A percentile compares a stretch with the other conserved stretches of the same genome.
Evolutionary conservation across 2,113 vertebrate species (phyloP).

Genomic region (Bubo blakistoni): DNA sequence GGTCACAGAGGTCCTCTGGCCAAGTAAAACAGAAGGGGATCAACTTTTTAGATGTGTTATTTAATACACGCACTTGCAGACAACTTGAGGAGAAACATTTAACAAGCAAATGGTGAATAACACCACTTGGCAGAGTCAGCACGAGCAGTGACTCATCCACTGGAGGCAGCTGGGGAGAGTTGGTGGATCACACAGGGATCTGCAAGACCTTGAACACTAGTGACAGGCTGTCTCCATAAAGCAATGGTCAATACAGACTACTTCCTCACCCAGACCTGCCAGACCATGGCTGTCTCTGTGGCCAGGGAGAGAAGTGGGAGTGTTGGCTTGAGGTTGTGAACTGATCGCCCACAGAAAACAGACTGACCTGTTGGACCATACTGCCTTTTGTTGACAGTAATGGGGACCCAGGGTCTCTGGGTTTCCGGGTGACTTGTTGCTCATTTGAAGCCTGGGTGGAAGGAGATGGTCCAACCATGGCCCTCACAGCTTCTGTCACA

Average conservation of each 20-base stretch:
- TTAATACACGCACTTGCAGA: background rate
- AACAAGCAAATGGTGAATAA: background rate
- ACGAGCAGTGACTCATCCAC: background rate
- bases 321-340: background rate
- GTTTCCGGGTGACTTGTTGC: background rate
- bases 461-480: background rate
- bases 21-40: accelerated
- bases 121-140: background rate
- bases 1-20: background rate
- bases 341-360: background rate
- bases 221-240: background rate
- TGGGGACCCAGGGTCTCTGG: background rate
- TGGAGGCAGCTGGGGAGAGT: background rate
- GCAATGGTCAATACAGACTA: background rate
- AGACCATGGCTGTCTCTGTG: background rate
- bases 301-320: background rate
- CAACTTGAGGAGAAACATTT: background rate
- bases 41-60: background rate
- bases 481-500: background rate
- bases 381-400: background rate
- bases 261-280: background rate
- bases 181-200: background rate
- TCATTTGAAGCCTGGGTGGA: background rate
- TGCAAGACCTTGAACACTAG: background rate
- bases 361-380: background rate